phyloP scores from a whole-genome alignment of 2,113 vertebrate genomes.

The Xiphophorus hellerii region DNA sequence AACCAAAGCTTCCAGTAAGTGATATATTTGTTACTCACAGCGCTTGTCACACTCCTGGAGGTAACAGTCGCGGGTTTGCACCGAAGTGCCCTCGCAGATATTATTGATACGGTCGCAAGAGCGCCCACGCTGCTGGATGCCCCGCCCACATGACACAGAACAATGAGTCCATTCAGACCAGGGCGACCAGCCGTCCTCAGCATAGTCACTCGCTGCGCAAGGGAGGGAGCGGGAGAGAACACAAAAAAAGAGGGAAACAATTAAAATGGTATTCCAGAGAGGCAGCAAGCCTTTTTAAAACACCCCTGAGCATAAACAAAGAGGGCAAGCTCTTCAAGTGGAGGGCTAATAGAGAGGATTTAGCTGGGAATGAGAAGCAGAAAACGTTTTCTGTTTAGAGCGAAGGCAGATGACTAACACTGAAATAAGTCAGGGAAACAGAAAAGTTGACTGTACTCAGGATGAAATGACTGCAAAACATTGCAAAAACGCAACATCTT shows the following conservation, averaged over 20 bases:
- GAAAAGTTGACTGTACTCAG: conserved; percentile 6
- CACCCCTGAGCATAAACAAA: conserved; percentile 47
- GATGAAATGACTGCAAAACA: too few species aligned
- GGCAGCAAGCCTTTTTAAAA: conserved; percentile 49
- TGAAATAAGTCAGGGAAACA: conserved; percentile 25
- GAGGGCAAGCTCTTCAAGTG: conserved; percentile 67
- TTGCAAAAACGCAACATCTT: too few species aligned
- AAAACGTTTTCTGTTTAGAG: conserved; percentile 51
- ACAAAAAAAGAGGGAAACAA: conserved; percentile 66
- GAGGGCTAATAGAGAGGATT: conserved; percentile 72
- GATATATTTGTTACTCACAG: conserved; percentile 83
- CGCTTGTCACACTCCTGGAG: conserved; percentile 97
- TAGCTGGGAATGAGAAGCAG: conserved; percentile 54
- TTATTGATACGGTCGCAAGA: conserved; percentile 98
- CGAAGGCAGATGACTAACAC: conserved; percentile 25
- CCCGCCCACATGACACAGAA: conserved; percentile 95
- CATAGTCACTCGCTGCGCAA: conserved; percentile 90
- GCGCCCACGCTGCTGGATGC: conserved; percentile 96
- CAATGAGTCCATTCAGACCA: conserved; percentile 99
- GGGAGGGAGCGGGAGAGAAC: conserved; percentile 51
- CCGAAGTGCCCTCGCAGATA: conserved; percentile 95
- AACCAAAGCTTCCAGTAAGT: not conserved
- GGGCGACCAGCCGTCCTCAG: conserved; percentile 96
- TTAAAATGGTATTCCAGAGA: conserved; percentile 74
- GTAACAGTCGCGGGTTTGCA: conserved; percentile 99